Conservation (phyloP, 2,113 vertebrate species). For the Tringa solitaria region DNA sequence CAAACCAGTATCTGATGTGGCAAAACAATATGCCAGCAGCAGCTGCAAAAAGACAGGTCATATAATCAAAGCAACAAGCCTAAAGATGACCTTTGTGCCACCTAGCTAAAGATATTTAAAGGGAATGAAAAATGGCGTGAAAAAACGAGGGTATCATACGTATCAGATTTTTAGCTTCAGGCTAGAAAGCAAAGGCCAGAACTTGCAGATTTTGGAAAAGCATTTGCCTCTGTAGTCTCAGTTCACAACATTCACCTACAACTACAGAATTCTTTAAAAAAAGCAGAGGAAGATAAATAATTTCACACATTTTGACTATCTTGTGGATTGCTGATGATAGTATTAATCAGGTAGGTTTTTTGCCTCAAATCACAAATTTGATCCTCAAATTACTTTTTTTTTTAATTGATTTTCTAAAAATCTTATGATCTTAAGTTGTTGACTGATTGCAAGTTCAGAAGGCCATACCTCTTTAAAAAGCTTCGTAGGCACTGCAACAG, state of each 20-base stretch:
- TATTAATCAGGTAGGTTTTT: background rate
- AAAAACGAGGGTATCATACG: background rate
- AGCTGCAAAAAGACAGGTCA: background rate
- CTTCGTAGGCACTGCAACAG: slow-evolving; percentile 87
- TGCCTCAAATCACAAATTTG: too few relatives aligned
- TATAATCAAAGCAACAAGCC: background rate
- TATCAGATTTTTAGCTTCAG: background rate
- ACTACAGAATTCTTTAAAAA: background rate
- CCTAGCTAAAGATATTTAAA: background rate
- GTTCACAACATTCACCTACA: background rate
- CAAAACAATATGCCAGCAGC: background rate
- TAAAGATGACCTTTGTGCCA: background rate
- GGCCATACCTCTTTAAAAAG: slow-evolving; percentile 92
- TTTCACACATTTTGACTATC: background rate
- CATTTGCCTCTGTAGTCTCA: background rate
- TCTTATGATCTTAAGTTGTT: background rate
- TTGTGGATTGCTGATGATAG: background rate
- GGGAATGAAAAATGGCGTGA: background rate
- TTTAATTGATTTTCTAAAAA: background rate
- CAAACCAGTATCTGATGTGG: background rate
- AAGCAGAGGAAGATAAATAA: background rate
- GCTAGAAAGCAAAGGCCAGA: background rate
- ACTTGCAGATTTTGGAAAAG: background rate
- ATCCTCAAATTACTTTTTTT: background rate
- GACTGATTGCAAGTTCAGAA: background rate